Base-by-base conservation (phyloP, 2,888 invertebrate genomes). In the Brenthis ino region DNA sequence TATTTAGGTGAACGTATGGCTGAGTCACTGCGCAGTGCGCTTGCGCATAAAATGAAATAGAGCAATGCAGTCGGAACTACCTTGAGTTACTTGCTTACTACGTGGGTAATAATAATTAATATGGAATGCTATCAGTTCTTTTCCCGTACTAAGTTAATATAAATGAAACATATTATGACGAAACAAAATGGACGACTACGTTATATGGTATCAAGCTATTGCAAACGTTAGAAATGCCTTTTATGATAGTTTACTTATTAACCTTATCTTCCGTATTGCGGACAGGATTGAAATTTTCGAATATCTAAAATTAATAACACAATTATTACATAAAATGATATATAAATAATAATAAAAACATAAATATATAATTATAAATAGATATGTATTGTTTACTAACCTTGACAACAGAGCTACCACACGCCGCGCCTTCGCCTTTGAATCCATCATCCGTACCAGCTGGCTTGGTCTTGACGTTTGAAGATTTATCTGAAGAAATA, bases 361-460 rank as follows among this genome's bases (percentile, higher is more conserved):
- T 43, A 33, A 33, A 37, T 20, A 8, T 0, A 54, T 37, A 63
- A 20, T 53, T 12, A 37, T 16, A 51, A 6, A 33, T 6, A 51
- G 14, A 63, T 37, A 20, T 37, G 43, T 47, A n/a, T 64, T 64
- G 68, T 69, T 54, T 8, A 83, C 87, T 77, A 65, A 91, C 92
- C 90, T 91, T 91, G 80, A 91, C 88, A 67, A 91, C 82, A 13
- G 91, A 92, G 73, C 77, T 89, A 57, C 89, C 96, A 77, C 96
- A 96, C 60, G 95, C 95, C 56, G 96, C 95, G 43, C 95, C 94
- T 80, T 95, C 95, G 69, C 94, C 93, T 84, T 94, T 95, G 84
- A 95, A 95, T 65, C 96, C 96, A 89, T 96, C 96, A 81, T 96
- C 96, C 0, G 94, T 94, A 6, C 95, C 95, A 55, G 94, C 94